These are phyloP conservation scores for Spondyliosoma cantharus DNA, from an alignment of 2,797 vertebrate genomes.

Conservation along the genomic window DNA sequence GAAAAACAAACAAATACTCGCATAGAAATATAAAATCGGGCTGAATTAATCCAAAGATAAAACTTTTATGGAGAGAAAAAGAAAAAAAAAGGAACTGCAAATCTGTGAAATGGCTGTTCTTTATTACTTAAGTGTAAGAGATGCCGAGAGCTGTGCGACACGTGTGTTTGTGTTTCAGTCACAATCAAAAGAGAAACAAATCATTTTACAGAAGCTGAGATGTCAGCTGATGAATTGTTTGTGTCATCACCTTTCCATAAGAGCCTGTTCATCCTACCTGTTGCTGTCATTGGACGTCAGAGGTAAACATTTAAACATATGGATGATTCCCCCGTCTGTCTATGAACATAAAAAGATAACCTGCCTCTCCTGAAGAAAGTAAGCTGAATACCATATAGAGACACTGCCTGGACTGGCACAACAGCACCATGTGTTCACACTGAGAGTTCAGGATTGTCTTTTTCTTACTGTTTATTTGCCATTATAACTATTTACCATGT, in stretches of 20 bases:
- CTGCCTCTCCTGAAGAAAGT: background rate
- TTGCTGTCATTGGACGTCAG: conserved; percentile 12
- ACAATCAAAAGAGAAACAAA: background rate
- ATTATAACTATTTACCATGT: background rate
- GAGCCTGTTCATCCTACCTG: conserved; percentile 28
- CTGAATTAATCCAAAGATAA: too few relatives aligned
- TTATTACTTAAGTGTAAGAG: conserved; percentile 6
- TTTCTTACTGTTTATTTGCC: background rate
- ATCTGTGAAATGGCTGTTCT: background rate
- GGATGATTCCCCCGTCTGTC: conserved; percentile 38
- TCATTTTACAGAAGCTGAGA: background rate
- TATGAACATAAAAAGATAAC: conserved; percentile 14
- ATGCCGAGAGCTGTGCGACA: conserved; percentile 6
- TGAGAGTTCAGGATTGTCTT: background rate
- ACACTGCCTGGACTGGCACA: background rate
- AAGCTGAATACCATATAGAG: conserved; percentile 1
- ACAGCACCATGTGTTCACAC: background rate
- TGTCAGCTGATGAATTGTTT: conserved; percentile 3
- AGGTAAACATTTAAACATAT: conserved; percentile 55
- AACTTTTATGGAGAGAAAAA: background rate
- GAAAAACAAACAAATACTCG: conserved; percentile 34
- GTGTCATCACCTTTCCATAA: conserved; percentile 9
- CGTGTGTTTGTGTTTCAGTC: conserved; percentile 12
- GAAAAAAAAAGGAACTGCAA: background rate
- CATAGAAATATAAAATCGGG: conserved; percentile 8